Percentiles rank a stretch among this genome's conserved stretches.
Conservation (phyloP, 2,113 vertebrate genomes). For the Triplophysa tibetana region DNA sequence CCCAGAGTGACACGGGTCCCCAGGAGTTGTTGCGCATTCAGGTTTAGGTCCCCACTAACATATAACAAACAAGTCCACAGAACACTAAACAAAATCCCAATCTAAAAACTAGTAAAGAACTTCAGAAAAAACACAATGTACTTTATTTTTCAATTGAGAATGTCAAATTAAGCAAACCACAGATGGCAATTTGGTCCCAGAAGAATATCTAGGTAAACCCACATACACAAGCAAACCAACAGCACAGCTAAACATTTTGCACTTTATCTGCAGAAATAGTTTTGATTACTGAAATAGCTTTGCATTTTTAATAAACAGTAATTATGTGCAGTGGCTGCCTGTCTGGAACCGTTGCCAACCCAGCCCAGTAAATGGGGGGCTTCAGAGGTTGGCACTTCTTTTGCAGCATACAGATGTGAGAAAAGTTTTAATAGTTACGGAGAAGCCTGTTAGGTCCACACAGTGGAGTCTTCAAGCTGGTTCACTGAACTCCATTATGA, state of each 20-base stretch:
- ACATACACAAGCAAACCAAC: not conserved
- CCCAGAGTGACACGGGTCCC: no score
- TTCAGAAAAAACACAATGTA: no score
- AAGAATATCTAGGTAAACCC: not conserved
- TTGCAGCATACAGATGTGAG: slow-evolving; percentile 6
- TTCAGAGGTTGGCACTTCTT: not conserved
- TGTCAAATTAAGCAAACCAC: no score
- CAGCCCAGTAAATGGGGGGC: not conserved
- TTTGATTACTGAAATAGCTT: not conserved
- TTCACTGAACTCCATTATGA: slow-evolving; percentile 61
- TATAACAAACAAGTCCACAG: no score
- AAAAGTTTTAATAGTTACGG: slow-evolving; percentile 43
- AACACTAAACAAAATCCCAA: not conserved
- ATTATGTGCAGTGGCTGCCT: slow-evolving; percentile 18
- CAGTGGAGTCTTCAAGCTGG: slow-evolving; percentile 37
- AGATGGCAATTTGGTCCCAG: no score
- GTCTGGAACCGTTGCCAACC: not conserved
- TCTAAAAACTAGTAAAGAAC: no score
- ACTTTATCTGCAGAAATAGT: no score
- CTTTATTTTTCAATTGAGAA: no score
- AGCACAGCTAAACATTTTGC: not conserved
- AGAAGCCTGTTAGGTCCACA: slow-evolving; percentile 25
- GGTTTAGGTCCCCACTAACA: no score
- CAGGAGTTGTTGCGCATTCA: no score
- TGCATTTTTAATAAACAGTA: not conserved